Conservation (phyloP, 2,113 vertebrate species). For the Catharus bicknelli region DNA sequence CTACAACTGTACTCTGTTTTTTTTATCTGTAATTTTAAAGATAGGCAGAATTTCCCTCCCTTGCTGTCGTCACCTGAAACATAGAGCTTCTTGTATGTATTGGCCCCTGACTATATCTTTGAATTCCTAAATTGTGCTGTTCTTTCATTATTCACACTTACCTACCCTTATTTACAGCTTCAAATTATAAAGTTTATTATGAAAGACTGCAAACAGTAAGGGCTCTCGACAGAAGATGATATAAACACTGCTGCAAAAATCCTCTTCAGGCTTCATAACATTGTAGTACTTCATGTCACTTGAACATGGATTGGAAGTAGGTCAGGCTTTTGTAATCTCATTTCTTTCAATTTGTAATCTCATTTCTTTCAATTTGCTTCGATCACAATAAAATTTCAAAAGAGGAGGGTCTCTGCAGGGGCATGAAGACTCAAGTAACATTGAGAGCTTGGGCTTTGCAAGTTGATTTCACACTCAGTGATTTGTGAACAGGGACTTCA, state of each 20-base stretch:
- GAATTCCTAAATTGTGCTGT: neutral
- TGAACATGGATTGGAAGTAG: neutral
- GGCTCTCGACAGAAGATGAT: neutral
- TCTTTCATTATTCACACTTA: slow-evolving; percentile 19
- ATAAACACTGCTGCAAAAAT: neutral
- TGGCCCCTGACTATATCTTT: neutral
- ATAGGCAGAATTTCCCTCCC: neutral
- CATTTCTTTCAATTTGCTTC: neutral
- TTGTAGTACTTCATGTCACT: neutral
- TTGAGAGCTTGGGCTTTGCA: neutral
- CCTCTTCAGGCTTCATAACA: neutral
- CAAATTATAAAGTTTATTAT: neutral
- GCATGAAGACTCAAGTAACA: neutral
- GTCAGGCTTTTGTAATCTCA: neutral
- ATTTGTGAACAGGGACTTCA: neutral
- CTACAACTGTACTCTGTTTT: neutral
- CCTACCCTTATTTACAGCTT: neutral
- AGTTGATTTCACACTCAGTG: neutral
- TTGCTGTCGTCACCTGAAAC: neutral
- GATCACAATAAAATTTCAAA: neutral
- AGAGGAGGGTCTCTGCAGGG: neutral
- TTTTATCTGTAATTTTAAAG: neutral
- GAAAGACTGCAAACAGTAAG: neutral
- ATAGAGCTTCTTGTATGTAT: neutral
- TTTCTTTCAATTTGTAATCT: neutral